Percentiles rank a stretch among this genome's conserved stretches.
Evolutionary conservation across 1,140 invertebrate genomes (phyloP).

Genomic region (Trinorchestia longiramus): DNA sequence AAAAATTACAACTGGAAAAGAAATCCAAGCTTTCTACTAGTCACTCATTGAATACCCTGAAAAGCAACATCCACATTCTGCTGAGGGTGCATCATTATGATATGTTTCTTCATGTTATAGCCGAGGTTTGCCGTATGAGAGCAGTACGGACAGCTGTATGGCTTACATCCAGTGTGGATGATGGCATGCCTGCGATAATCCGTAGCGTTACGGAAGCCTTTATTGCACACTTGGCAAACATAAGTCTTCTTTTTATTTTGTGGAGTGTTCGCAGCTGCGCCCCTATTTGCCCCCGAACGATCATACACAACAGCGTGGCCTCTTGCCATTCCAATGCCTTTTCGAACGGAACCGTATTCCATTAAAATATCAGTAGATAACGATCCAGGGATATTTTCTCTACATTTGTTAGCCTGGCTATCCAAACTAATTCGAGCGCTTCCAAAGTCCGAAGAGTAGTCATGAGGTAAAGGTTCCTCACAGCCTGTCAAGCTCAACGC

Average conservation of each 20-base stretch:
- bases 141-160: conserved; percentile 68
- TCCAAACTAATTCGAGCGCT: not conserved
- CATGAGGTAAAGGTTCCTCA: not conserved
- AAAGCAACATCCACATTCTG: not conserved
- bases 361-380: not conserved
- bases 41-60: not conserved
- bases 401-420: not conserved
- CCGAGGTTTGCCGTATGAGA: conserved; percentile 60
- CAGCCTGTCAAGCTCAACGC: not conserved
- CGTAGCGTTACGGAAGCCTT: not conserved
- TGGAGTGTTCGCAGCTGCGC: not conserved
- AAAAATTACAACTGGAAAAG: no score
- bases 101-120: conserved; percentile 63
- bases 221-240: conserved; percentile 16
- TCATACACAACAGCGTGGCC: not conserved
- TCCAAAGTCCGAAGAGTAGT: not conserved
- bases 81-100: conserved; percentile 25
- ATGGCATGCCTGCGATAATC: conserved; percentile 60
- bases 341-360: not conserved
- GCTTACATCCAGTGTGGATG: conserved; percentile 68
- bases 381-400: not conserved
- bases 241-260: not conserved
- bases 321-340: not conserved
- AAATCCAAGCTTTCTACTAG: not conserved
- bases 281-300: not conserved